Percentiles rank a stretch among this genome's conserved stretches.
phyloP scores from a whole-genome alignment of 2,888 invertebrate species.

The Ormyrus rosae region DNA sequence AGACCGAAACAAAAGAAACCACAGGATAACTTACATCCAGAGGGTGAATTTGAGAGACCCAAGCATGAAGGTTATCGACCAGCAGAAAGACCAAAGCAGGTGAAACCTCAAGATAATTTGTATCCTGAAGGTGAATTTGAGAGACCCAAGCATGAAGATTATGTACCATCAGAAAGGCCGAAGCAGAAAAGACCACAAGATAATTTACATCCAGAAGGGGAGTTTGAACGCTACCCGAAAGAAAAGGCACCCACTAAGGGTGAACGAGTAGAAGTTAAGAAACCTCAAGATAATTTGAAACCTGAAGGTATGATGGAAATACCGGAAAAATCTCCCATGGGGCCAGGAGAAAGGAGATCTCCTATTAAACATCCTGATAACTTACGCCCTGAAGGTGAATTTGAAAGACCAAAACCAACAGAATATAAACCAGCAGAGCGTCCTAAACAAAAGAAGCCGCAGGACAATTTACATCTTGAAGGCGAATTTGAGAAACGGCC shows the following conservation, averaged over 20 bases:
- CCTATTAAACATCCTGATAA: conserved; percentile 77
- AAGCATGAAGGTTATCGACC: conserved; percentile 69
- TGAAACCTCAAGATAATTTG: conserved; percentile 58
- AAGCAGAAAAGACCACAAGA: conserved; percentile 73
- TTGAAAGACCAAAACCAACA: conserved; percentile 64
- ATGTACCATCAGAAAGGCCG: conserved; percentile 76
- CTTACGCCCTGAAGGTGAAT: conserved; percentile 76
- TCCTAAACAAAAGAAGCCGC: conserved; percentile 67
- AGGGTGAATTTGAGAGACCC: conserved; percentile 74
- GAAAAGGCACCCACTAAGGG: conserved; percentile 72
- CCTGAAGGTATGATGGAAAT: conserved; percentile 61
- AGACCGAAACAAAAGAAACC: conserved; percentile 73
- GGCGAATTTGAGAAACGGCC: conserved; percentile 75
- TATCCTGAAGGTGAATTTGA: conserved; percentile 75
- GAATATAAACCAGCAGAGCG: conserved; percentile 73
- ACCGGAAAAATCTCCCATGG: conserved; percentile 74
- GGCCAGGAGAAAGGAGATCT: conserved; percentile 77
- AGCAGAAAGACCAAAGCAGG: conserved; percentile 75
- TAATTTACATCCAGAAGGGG: conserved; percentile 74
- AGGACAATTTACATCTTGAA: conserved; percentile 76
- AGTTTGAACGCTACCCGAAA: conserved; percentile 78
- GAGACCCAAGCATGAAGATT: conserved; percentile 77
- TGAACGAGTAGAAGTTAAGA: conserved; percentile 78
- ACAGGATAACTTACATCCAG: conserved; percentile 78
- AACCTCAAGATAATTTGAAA: conserved; percentile 76